Evolutionary conservation across 2,888 invertebrate species (phyloP).

Genomic region (Drosophila putrida): DNA sequence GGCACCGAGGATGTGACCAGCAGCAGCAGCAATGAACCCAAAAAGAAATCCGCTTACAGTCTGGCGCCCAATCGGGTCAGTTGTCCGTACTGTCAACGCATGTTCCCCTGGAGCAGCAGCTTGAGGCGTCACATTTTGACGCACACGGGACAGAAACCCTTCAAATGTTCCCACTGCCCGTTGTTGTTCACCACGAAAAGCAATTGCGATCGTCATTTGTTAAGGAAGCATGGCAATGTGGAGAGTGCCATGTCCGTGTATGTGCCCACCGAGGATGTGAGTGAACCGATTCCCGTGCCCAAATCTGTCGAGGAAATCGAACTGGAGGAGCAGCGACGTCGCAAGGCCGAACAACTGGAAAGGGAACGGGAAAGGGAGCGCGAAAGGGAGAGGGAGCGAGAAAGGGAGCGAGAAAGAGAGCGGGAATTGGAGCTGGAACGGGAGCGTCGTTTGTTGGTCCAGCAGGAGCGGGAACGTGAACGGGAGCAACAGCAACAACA

Average conservation of each 20-base stretch:
- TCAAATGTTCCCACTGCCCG: constrained; percentile 96
- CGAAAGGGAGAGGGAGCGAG: constrained; percentile 40
- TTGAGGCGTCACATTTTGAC: constrained; percentile 96
- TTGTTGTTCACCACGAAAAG: constrained; percentile 98
- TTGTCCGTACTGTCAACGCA: constrained; percentile 96
- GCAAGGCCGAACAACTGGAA: constrained; percentile 65
- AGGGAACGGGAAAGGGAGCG: constrained; percentile 53
- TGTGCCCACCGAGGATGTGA: constrained; percentile 86
- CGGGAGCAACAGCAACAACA: constrained; percentile 7
- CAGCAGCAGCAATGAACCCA: constrained; percentile 84
- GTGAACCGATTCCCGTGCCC: constrained; percentile 84
- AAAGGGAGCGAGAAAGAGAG: constrained; percentile 78
- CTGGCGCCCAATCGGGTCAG: constrained; percentile 97
- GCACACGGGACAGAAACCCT: constrained; percentile 98
- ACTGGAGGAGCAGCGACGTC: constrained; percentile 81
- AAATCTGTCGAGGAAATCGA: constrained; percentile 84
- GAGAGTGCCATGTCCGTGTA: constrained; percentile 85
- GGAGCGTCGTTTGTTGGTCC: constrained; percentile 25
- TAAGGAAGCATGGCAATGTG: constrained; percentile 92
- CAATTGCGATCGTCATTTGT: constrained; percentile 97
- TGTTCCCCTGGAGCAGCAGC: constrained; percentile 98
- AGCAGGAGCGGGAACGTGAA: constrained; percentile 76
- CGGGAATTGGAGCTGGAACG: constrained; percentile 2
- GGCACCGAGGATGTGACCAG: constrained; percentile 90
- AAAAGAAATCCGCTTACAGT: constrained; percentile 97